phyloP scores from a whole-genome alignment of 1,140 invertebrate species.

The Phymastichus coffea region DNA sequence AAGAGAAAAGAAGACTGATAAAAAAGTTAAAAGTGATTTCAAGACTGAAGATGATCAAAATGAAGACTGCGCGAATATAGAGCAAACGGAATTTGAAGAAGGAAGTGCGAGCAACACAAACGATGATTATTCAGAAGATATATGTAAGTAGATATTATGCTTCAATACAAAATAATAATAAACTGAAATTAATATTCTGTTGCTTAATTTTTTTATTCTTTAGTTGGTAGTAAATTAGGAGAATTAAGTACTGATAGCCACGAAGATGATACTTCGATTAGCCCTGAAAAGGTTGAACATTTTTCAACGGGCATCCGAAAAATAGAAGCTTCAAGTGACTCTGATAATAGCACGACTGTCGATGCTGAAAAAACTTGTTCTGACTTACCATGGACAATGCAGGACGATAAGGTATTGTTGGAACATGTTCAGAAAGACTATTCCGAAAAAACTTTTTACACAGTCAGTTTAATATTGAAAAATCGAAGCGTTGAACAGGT shows the following conservation, averaged over 20 bases:
- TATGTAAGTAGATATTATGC: conserved; percentile 37
- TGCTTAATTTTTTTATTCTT: no score
- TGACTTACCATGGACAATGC: conserved; percentile 47
- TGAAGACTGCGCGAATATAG: conserved; percentile 22
- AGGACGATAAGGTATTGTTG: conserved; percentile 51
- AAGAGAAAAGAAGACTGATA: conserved; percentile 43
- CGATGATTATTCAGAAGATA: conserved; percentile 30
- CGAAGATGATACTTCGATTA: conserved; percentile 16
- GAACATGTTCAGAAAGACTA: conserved; percentile 51
- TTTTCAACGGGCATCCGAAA: conserved; percentile 31
- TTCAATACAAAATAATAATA: no score
- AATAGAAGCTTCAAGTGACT: conserved; percentile 32
- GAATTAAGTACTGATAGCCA: conserved; percentile 22
- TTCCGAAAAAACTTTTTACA: conserved; percentile 43
- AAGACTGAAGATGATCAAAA: conserved; percentile 30
- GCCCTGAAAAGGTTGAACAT: conserved; percentile 8
- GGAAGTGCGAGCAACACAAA: conserved; percentile 6
- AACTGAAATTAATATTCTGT: no score
- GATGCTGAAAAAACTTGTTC: conserved; percentile 24
- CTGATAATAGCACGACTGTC: conserved; percentile 29
- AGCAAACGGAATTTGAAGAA: conserved; percentile 25
- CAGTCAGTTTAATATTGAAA: conserved; percentile 43
- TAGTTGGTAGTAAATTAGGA: conserved; percentile 12
- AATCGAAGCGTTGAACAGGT: conserved; percentile 46
- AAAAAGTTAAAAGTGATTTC: conserved; percentile 37